A percentile compares a stretch with the other conserved stretches of the same genome.
phyloP scores from a whole-genome alignment of 2,113 vertebrate genomes.

The Strix uralensis region DNA sequence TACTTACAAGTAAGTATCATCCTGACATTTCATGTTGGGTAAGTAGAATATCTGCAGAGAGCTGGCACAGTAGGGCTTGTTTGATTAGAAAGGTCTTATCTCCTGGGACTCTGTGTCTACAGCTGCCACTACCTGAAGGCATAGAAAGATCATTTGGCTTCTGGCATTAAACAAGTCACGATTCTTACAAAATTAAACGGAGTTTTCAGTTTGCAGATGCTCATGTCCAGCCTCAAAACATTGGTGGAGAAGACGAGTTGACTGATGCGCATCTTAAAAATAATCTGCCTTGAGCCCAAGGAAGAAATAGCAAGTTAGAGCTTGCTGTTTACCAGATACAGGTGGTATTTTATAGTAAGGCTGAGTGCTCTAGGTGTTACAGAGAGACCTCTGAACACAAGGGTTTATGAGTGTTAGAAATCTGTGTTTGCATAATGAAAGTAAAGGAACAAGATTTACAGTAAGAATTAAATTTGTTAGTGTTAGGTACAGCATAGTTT shows the following conservation, averaged over 20 bases:
- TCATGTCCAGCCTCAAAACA: background rate
- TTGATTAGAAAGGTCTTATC: background rate
- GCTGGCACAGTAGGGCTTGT: background rate
- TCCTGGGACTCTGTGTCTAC: background rate
- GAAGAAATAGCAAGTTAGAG: background rate
- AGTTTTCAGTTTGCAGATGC: conserved; percentile 1
- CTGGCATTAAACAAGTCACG: background rate
- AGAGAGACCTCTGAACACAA: background rate
- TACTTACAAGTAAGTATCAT: conserved; percentile 91
- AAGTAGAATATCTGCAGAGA: conserved; percentile 43
- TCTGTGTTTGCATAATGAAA: background rate
- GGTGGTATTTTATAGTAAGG: background rate
- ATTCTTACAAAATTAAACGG: background rate
- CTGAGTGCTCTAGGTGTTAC: background rate
- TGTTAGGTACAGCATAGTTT: background rate
- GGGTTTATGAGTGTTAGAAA: background rate
- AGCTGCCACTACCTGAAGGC: background rate
- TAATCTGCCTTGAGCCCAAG: background rate
- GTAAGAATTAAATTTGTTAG: background rate
- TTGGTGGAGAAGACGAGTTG: background rate
- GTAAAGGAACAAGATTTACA: background rate
- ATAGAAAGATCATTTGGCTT: background rate
- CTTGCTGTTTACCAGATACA: background rate
- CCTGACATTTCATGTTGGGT: conserved; percentile 22
- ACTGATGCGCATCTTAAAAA: background rate